Base-by-base conservation (phyloP, 2,888 invertebrate species). In the Hypercompe scribonia region DNA sequence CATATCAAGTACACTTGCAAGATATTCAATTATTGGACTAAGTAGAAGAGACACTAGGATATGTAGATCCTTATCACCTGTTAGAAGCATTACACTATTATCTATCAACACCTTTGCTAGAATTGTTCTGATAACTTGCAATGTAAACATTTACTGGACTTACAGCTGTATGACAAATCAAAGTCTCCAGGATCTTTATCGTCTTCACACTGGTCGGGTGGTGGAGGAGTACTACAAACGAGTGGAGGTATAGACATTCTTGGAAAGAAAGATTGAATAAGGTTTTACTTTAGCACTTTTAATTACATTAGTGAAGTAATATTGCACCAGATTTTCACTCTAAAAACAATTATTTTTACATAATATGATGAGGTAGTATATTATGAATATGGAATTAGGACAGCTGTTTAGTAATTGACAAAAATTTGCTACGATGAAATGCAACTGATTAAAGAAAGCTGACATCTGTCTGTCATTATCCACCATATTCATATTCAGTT, bases 181-280 rank as follows among this genome's bases (percentile, higher is more conserved):
- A 93, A 95, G 80, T 96, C 95, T 80, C 93, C 95, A 72, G 89
- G 90, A 75, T 97, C 97, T 88, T 97, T 96, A 76, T 97, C 97
- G 77, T 96, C 96, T 73, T 96, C 97, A 78, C 96, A 96, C 86
- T 96, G 96, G 81, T 97, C 97, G 75, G 96, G 95, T 76, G 97
- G 97, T 78, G 97, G 97, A 85, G 97, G 97, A 84, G 97, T 96
- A 75, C 96, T 96, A 84, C 97, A 96, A 85, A 97, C 96, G 83
- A 97, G 94, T 78, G 97, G 97, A 90, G 97, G 97, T 90, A 97
- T 96, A 87, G 96, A 96, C 96, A 96, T 96, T 86, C 86, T 94
- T 81, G 75, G 80, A 79, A 78, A 85, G 70, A 77, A 82, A 84
- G 80, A 82, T 77, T 78, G 73, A 77, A 82, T 81, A 83, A 83